Conservation (phyloP, 2,888 invertebrate species). For the Hypomecis punctinalis region DNA sequence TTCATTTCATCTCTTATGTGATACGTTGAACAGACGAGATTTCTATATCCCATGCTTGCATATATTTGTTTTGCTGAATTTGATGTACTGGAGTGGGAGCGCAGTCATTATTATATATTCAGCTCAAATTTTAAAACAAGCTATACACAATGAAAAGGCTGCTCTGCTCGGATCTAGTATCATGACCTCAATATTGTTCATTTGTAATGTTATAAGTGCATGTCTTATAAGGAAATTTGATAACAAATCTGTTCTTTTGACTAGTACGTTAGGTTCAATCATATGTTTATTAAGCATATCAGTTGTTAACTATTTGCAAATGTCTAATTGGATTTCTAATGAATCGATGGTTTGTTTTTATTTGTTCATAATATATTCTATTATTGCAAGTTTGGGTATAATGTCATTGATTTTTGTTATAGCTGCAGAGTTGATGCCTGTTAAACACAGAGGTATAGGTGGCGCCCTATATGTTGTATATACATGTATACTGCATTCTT, state of each 20-base stretch:
- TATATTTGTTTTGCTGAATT: conserved; percentile 22
- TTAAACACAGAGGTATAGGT: conserved; percentile 35
- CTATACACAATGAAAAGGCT: conserved; percentile 16
- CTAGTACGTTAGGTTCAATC: neutral
- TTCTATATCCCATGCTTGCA: conserved; percentile 28
- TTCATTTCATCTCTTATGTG: conserved; percentile 13
- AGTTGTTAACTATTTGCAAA: conserved; percentile 27
- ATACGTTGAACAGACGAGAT: conserved; percentile 24
- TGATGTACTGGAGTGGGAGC: conserved; percentile 28
- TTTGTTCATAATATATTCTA: conserved; percentile 26
- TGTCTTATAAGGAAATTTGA: conserved; percentile 6
- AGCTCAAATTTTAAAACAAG: conserved; percentile 19
- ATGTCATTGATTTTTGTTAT: conserved; percentile 22
- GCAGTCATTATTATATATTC: conserved; percentile 25
- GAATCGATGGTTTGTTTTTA: conserved; percentile 31
- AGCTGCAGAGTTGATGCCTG: conserved; percentile 38
- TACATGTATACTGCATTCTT: conserved; percentile 31
- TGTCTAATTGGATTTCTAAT: conserved; percentile 10
- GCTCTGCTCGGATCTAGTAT: conserved; percentile 15
- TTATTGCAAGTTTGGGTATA: conserved; percentile 24
- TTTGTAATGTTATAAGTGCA: neutral
- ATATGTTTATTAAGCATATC: conserved; percentile 9
- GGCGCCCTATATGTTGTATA: conserved; percentile 30
- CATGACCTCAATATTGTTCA: conserved; percentile 11
- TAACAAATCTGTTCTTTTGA: conserved; percentile 22